phyloP scores from a whole-genome alignment of 2,797 vertebrate species.

The Allobates femoralis region DNA sequence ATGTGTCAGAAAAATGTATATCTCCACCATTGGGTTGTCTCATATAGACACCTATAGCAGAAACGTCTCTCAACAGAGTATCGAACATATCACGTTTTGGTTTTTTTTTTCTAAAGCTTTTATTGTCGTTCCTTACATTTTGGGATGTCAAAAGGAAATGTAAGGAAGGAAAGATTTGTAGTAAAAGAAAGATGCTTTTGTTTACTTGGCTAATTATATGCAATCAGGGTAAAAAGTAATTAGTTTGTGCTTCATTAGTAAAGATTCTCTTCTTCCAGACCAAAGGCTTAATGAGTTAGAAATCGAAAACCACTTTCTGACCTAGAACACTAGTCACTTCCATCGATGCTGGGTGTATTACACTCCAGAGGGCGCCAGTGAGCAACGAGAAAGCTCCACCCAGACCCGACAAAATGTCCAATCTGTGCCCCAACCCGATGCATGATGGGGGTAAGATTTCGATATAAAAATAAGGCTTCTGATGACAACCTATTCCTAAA shows the following conservation, averaged over 20 bases:
- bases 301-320: neutral
- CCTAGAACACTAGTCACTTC: neutral
- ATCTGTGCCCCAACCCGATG: neutral
- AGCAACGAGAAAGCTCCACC: neutral
- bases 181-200: neutral
- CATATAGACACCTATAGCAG: too few relatives aligned
- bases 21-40: too few relatives aligned
- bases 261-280: neutral
- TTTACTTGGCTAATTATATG: neutral
- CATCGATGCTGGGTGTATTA: too few relatives aligned
- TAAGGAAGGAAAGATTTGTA: neutral
- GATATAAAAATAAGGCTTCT: neutral
- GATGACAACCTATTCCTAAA: neutral
- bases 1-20: too few relatives aligned
- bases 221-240: neutral
- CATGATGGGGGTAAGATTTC: neutral
- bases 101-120: too few relatives aligned
- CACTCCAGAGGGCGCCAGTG: neutral
- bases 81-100: too few relatives aligned
- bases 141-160: too few relatives aligned
- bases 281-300: neutral
- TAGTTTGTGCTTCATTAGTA: neutral
- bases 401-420: neutral
- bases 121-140: too few relatives aligned
- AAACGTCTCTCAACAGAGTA: too few relatives aligned